phyloP scores from a whole-genome alignment of 2,113 vertebrate species.

The Gallinago paraguaiae region DNA sequence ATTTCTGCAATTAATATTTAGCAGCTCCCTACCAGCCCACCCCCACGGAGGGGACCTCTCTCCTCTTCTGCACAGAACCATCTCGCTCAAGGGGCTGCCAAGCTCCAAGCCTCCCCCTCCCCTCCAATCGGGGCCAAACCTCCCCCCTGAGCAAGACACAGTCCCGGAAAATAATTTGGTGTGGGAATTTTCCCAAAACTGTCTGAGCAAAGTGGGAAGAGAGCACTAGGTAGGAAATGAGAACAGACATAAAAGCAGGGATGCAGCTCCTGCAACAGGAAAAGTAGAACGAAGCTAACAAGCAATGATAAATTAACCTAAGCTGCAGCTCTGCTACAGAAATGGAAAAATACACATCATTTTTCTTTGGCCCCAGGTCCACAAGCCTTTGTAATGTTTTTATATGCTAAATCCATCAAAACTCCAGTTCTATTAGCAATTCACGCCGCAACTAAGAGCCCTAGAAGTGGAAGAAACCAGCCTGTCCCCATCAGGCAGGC shows the following conservation, averaged over 20 bases:
- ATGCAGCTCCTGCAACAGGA: not conserved
- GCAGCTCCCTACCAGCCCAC: not conserved
- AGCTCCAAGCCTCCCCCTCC: not conserved
- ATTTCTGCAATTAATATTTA: not conserved
- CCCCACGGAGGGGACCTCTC: not conserved
- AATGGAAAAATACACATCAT: not conserved
- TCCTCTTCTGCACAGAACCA: not conserved
- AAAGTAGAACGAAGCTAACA: not conserved
- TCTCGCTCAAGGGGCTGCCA: not conserved
- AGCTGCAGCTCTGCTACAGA: not conserved
- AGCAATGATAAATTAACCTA: not conserved
- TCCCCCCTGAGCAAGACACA: not conserved
- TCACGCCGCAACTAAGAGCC: not conserved
- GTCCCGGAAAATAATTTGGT: not conserved
- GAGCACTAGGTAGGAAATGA: not conserved
- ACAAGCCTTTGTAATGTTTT: not conserved
- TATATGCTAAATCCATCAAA: not conserved
- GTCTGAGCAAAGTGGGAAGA: not conserved
- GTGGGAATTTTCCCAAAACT: not conserved
- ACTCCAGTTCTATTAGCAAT: not conserved
- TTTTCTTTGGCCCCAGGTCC: not conserved
- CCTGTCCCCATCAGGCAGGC: not conserved
- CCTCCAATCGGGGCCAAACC: accelerated
- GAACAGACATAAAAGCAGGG: not conserved
- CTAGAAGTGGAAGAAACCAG: not conserved